These are phyloP conservation scores for Hipparchia semele DNA, from an alignment of 2,888 invertebrate species.

Conservation along the genomic window DNA sequence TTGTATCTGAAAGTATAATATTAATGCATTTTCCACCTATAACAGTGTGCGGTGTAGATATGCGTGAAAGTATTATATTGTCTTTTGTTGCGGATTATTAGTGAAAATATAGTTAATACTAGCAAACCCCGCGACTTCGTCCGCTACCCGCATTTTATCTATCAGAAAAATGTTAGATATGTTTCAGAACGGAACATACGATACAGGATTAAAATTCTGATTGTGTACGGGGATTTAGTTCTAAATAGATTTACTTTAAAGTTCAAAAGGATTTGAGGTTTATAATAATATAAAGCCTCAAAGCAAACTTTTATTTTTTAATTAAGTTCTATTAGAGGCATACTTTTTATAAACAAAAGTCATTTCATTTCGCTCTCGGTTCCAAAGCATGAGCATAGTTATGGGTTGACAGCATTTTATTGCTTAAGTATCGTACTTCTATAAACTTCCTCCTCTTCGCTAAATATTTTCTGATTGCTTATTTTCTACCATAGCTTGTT, in stretches of 20 bases:
- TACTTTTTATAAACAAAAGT: conserved; percentile 5
- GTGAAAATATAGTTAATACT: no score
- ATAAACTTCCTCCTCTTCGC: not conserved
- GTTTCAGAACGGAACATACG: no score
- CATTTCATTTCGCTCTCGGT: conserved; percentile 10
- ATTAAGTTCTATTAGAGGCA: not conserved
- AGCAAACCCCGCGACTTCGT: no score
- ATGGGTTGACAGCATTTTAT: conserved; percentile 9
- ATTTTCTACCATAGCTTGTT: not conserved
- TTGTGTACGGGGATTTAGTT: no score
- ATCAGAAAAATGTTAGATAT: no score
- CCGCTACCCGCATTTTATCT: no score
- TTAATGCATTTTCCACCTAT: conserved; percentile 7
- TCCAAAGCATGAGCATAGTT: not conserved
- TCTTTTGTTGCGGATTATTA: no score
- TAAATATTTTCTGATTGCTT: not conserved
- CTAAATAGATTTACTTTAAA: no score
- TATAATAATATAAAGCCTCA: not conserved
- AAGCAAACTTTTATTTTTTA: conserved; percentile 10
- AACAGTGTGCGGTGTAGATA: no score
- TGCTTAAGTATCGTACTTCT: not conserved
- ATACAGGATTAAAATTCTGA: no score
- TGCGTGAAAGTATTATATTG: no score
- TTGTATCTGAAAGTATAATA: conserved; percentile 8
- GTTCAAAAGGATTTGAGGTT: not conserved